These are phyloP conservation scores for Laticauda colubrina DNA, from an alignment of 2,113 vertebrate species.

Conservation along the genomic window DNA sequence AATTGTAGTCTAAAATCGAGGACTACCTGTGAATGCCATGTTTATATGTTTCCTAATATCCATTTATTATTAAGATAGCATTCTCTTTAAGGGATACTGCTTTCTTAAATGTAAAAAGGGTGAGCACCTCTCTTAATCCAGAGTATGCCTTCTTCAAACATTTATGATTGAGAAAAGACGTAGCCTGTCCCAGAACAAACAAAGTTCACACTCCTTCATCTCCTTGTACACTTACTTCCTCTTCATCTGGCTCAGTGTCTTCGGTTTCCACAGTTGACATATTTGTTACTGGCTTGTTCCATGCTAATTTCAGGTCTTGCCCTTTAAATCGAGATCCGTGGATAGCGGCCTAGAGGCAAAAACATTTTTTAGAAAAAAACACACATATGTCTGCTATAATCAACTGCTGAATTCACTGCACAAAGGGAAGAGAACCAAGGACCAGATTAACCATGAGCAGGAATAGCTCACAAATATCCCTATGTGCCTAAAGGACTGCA, in stretches of 20 bases:
- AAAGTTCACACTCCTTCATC: not conserved
- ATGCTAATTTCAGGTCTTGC: slow-evolving; percentile 86
- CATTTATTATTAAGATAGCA: not conserved
- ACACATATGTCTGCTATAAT: not conserved
- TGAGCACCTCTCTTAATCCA: not conserved
- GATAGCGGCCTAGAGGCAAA: slow-evolving; percentile 82
- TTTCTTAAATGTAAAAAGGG: not conserved
- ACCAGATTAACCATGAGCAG: no score
- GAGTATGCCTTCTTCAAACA: not conserved
- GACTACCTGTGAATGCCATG: not conserved
- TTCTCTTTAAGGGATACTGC: not conserved
- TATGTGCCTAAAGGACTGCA: not conserved
- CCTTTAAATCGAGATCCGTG: slow-evolving; percentile 90
- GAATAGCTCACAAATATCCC: not conserved
- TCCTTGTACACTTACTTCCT: slow-evolving; percentile 82
- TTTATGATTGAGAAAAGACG: not conserved
- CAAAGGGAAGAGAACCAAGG: not conserved
- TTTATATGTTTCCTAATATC: not conserved
- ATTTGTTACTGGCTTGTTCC: slow-evolving; percentile 84
- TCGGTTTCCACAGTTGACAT: slow-evolving; percentile 79
- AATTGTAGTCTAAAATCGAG: not conserved
- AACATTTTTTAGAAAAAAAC: slow-evolving; percentile 25
- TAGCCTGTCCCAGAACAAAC: not conserved
- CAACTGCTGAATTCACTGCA: not conserved
- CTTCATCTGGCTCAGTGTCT: slow-evolving; percentile 88